Base-by-base conservation (phyloP, 1,140 invertebrate species). In the Chionoecetes opilio region DNA sequence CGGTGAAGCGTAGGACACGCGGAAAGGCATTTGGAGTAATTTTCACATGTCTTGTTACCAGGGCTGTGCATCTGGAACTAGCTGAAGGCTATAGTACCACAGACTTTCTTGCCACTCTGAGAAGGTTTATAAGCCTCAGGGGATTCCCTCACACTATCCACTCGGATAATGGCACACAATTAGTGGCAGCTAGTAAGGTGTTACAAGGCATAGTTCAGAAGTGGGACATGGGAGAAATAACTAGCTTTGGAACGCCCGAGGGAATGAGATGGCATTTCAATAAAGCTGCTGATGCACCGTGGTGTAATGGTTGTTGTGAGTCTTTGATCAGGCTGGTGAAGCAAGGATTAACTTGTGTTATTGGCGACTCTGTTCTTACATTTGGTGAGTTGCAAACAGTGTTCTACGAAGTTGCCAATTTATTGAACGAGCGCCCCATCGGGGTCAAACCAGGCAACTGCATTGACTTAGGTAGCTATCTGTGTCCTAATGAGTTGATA, bases 361-460 rank as follows among this genome's bases (percentile, higher is more conserved):
- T 95, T 31, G 94, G 94, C 21, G 88, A 82, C 35, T 91, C n/a
- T 1, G 29, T 91, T 84, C 35, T 95, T 26, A 63, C 53, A 3
- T 95, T 91, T 87, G n/a, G 86, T 0, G 93, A 94, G 17, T 37
- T 94, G 17, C 93, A 94, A 11, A 91, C 93, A 21, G 86, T 82
- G 2, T 38, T 94, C 2, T 94, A 91, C 53, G 93, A 94, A 38
- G 31, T 87, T 11, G 63, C 29, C 2, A 95, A 95, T 38, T 87
- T 94, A 17, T 46, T 91, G 26, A 90, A 94, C 91, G 87, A 86
- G 41, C 84, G 82, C 17, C 92, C 92, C n/a, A 93, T 93, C 26
- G 37, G 82, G 2, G 38, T 93, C 17, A 89, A 63, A 34, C 63
- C 87, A 14, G 88, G 92, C 31, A 6, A 6, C 37, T 37, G 85